These are phyloP conservation scores for Masticophis lateralis DNA, from an alignment of 2,797 vertebrate genomes.

Conservation along the genomic window DNA sequence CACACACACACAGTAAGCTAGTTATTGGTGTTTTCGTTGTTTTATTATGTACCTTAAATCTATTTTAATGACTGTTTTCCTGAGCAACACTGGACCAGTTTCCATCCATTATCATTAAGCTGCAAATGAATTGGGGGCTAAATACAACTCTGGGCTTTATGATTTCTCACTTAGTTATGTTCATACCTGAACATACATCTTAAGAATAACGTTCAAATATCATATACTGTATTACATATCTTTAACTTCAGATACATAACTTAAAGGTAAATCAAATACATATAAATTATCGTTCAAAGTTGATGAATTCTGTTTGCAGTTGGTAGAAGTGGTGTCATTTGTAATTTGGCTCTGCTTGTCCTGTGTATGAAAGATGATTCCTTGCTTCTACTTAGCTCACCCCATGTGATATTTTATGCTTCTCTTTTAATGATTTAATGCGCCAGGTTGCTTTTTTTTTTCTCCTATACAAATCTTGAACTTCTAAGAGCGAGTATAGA, in stretches of 20 bases:
- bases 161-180: neutral
- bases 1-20: neutral
- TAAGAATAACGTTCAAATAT: neutral
- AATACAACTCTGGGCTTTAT: neutral
- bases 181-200: neutral
- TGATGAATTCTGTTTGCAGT: neutral
- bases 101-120: neutral
- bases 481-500: neutral
- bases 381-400: neutral
- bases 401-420: neutral
- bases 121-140: neutral
- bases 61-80: neutral
- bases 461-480: neutral
- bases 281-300: neutral
- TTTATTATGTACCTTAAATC: neutral
- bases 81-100: neutral
- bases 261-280: neutral
- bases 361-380: neutral
- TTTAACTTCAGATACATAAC: neutral
- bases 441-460: fast-evolving
- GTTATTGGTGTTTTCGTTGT: neutral
- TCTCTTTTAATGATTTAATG: neutral
- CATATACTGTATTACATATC: neutral
- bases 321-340: neutral
- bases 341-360: neutral